Percentiles rank a stretch among this genome's conserved stretches.
Evolutionary conservation across 2,797 vertebrate species (phyloP).

Genomic region (Emys orbicularis): DNA sequence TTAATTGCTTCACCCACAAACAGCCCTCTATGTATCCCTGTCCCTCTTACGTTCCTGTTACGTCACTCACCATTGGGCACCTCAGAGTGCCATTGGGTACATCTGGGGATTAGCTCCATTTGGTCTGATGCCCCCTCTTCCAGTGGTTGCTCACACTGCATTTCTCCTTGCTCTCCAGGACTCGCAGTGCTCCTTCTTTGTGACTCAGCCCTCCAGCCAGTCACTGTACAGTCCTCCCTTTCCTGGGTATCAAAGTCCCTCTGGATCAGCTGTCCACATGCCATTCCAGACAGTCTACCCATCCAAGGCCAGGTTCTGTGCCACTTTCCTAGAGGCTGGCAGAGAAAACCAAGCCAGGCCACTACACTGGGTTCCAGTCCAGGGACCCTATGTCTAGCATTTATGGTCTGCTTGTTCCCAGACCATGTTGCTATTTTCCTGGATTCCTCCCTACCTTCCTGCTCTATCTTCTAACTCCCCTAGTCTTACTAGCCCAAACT

Average conservation of each 20-base stretch:
- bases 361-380: background rate
- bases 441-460: background rate
- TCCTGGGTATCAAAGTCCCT: background rate
- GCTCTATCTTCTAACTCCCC: background rate
- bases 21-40: background rate
- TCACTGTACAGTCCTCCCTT: background rate
- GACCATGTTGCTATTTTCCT: background rate
- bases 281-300: background rate
- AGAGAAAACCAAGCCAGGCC: background rate
- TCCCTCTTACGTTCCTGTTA: background rate
- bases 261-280: background rate
- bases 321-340: background rate
- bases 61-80: background rate
- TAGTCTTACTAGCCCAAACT: background rate
- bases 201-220: background rate
- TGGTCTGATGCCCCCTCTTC: background rate
- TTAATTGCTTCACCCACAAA: background rate
- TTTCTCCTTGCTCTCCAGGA: background rate
- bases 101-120: background rate
- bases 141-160: background rate
- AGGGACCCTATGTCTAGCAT: background rate
- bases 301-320: background rate
- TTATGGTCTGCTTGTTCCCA: background rate
- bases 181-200: background rate
- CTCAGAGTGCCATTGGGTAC: background rate